Base-by-base conservation (phyloP, 2,797 vertebrate species). In the Crocidura indochinensis region DNA sequence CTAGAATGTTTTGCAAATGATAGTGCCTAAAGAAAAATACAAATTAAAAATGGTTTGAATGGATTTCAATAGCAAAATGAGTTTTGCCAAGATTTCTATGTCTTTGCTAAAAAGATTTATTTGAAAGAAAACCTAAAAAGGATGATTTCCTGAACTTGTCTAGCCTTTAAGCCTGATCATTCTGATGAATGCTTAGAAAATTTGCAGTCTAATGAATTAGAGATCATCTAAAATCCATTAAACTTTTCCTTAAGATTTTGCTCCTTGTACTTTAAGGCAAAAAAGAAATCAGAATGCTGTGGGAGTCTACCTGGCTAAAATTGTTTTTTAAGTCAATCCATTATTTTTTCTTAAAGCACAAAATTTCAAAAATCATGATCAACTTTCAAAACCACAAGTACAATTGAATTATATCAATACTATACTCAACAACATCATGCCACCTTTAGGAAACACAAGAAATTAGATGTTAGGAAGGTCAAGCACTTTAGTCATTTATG, bases 341-440 rank as follows among this genome's bases (percentile, higher is more conserved):
- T 47, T 74, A 5, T 60, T 87, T 38, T 95, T 83, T 82, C 86
- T 82, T 67, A 92, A 88, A 0, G 26, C 22, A n/a, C 62, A 90
- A 26, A 65, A 60, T 20, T 4, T 19, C 19, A 87, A 73, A 78
- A 82, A 46, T 72, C 11, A 84, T 9, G 29, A 72, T 79, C 79
- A 91, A 80, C 87, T 87, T 92, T 73, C 46, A 88, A 91, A 91
- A 79, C 17, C 27, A 91, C 26, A 91, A 81, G 51, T 65, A 88
- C 31, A 38, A 71, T 38, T 84, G 84, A 84, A 27, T 73, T 64
- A 85, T 8, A 91, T 53, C 27, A 76, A 8, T 46, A 67, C 31
- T 79, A 72, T 62, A 91, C 44, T 53, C 31, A 69, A 69, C 2
- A 78, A 29, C 53, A 80, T 83, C 75, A 89, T 29, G 49, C 15